Conservation (phyloP, 2,888 invertebrate genomes). For the Cactoblastis cactorum region DNA sequence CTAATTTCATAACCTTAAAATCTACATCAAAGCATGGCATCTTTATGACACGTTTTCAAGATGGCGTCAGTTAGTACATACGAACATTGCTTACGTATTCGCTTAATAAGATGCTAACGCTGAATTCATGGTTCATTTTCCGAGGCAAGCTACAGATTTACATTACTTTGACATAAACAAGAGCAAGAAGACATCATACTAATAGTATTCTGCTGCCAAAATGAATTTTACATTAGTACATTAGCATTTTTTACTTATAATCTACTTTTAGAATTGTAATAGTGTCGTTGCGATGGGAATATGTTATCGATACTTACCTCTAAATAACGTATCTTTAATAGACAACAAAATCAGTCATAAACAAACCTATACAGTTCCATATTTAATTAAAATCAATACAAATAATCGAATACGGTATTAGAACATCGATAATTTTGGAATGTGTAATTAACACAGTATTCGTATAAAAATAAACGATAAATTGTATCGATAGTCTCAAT, state of each 20-base stretch:
- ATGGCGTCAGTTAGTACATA: too few species aligned
- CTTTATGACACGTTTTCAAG: not conserved
- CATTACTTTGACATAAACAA: slow-evolving; percentile 14
- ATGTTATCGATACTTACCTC: not conserved
- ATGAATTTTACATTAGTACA: slow-evolving; percentile 32
- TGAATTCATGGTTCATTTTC: slow-evolving; percentile 13
- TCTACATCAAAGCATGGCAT: not conserved
- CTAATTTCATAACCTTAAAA: not conserved
- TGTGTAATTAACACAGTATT: not conserved
- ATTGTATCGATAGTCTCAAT: not conserved
- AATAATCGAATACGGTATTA: too few species aligned
- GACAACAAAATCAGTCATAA: too few species aligned
- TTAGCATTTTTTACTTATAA: slow-evolving; percentile 38
- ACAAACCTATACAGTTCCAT: too few species aligned
- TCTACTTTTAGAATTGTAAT: slow-evolving; percentile 25
- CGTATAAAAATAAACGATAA: not conserved
- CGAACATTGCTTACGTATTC: not conserved
- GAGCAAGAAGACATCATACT: slow-evolving; percentile 12
- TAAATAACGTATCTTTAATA: too few species aligned
- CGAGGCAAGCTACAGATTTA: slow-evolving; percentile 10
- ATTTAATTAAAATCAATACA: too few species aligned
- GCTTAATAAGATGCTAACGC: slow-evolving; percentile 12
- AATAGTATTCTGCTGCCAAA: slow-evolving; percentile 25
- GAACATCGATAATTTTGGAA: not conserved
- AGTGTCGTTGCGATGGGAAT: not conserved